Evolutionary conservation across 2,888 invertebrate genomes (phyloP), one percentile per base, ranked within the genome.

Genomic region (Rhopalosiphum nymphaeae): DNA sequence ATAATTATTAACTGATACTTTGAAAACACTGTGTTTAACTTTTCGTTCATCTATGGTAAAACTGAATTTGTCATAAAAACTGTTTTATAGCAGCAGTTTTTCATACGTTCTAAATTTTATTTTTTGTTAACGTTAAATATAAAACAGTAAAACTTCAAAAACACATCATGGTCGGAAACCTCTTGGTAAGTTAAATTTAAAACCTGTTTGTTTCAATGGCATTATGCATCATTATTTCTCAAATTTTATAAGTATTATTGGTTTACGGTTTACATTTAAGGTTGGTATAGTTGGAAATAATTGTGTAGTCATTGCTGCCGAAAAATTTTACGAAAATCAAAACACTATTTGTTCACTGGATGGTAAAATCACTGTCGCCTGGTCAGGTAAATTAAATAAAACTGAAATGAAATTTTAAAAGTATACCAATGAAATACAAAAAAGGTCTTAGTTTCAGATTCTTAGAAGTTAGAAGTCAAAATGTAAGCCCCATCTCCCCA

Each of bases 291-390:
- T 90, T 10, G 93, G 93, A 42, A 93, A 49, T 42, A 90, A 90
- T 90, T 93, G 93, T 36, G 61, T 93, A 5, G 93, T 93, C 3
- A 93, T 93, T 13, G 90, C 93, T 42, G 90, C 90, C 16, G 93
- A 93, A 90, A 93, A 93, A 85, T 84, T 2, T 25, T 9, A 86
- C 36, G 1, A 26, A 36, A 46, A 29, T 29, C 85, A 93, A 36
- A 85, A 90, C 4, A 46, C 86, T 3, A 36, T 90, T 29, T 90
- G 90, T 86, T 89, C 93, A 21, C 21, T 93, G 26, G 49, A 93
- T 85, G 93, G 89, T 26, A 89, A 93, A 84, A 57, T 93, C 56
- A 89, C 93, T 7, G 85, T 93, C n/a, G 93, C 84, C 13, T 93
- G 93, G 93, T 57, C 93, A 56, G 93, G 89, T 93, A 89, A 91